Evolutionary conservation across 2,888 invertebrate genomes (phyloP).

Genomic region (Abscondita cerata): DNA sequence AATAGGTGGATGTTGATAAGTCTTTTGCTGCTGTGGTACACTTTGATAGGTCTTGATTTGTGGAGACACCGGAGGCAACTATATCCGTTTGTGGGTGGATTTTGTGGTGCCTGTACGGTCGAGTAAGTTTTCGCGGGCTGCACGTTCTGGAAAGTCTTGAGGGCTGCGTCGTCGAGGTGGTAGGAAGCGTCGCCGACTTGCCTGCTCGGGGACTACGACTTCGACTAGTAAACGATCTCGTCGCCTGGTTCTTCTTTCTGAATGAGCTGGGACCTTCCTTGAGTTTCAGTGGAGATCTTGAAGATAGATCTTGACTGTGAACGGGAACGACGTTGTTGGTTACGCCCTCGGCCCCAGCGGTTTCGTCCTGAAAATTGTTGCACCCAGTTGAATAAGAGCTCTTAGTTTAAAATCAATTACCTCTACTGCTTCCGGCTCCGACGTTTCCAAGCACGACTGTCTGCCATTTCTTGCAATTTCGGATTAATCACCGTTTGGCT

Average conservation of each 20-base stretch:
- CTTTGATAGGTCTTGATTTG: conserved; percentile 44
- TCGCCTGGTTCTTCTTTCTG: conserved; percentile 48
- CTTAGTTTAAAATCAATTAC: conserved; percentile 31
- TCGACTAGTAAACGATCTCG: conserved; percentile 52
- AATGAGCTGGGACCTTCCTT: conserved; percentile 40
- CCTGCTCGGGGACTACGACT: conserved; percentile 46
- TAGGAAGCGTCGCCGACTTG: conserved; percentile 37
- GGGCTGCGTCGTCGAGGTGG: conserved; percentile 29
- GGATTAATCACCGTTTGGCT: conserved; percentile 95
- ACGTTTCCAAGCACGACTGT: conserved; percentile 61
- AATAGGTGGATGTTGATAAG: conserved; percentile 25
- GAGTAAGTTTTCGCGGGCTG: conserved; percentile 34
- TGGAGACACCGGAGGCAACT: conserved; percentile 37
- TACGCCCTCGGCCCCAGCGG: conserved; percentile 56
- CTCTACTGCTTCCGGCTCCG: conserved; percentile 61
- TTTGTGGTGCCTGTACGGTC: conserved; percentile 14
- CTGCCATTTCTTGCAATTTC: conserved; percentile 79
- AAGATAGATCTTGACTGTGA: conserved; percentile 48
- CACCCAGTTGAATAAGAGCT: background rate
- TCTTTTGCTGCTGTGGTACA: conserved; percentile 35
- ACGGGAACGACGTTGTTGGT: conserved; percentile 51
- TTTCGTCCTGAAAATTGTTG: conserved; percentile 46
- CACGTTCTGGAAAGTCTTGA: background rate
- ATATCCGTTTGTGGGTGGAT: conserved; percentile 38
- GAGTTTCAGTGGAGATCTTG: conserved; percentile 48